Conservation (phyloP, 2,113 vertebrate genomes). For the Pantherophis guttatus region DNA sequence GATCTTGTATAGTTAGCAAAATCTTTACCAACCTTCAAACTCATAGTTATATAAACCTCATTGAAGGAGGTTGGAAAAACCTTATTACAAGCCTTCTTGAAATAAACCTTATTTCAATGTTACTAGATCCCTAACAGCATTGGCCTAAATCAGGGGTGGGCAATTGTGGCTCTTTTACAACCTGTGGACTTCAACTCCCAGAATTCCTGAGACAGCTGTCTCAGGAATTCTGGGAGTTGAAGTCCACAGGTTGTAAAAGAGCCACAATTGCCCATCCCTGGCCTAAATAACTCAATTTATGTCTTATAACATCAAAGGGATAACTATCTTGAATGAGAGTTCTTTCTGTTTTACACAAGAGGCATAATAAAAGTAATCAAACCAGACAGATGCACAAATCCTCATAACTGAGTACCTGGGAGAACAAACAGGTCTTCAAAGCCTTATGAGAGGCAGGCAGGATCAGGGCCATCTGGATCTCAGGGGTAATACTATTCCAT, state of each 20-base stretch:
- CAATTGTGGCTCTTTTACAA: too few species aligned
- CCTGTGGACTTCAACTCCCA: too few species aligned
- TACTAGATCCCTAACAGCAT: neutral
- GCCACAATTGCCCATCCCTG: neutral
- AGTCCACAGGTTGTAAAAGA: too few species aligned
- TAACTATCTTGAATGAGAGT: neutral
- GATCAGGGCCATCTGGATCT: neutral
- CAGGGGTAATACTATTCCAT: neutral
- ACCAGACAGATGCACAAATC: neutral
- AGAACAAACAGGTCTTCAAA: neutral
- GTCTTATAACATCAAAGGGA: neutral
- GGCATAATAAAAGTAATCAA: neutral
- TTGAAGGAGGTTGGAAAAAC: neutral
- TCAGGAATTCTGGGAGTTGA: too few species aligned
- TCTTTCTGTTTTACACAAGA: neutral
- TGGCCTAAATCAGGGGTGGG: neutral
- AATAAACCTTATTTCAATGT: neutral
- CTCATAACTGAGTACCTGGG: neutral
- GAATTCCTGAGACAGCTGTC: too few species aligned
- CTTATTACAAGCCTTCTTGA: neutral
- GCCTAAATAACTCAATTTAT: neutral
- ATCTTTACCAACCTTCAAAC: neutral
- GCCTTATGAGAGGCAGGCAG: neutral
- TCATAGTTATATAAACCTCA: neutral
- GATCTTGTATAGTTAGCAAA: neutral